Conservation (phyloP, 2,888 invertebrate genomes). For the Rhogogaster chlorosoma region DNA sequence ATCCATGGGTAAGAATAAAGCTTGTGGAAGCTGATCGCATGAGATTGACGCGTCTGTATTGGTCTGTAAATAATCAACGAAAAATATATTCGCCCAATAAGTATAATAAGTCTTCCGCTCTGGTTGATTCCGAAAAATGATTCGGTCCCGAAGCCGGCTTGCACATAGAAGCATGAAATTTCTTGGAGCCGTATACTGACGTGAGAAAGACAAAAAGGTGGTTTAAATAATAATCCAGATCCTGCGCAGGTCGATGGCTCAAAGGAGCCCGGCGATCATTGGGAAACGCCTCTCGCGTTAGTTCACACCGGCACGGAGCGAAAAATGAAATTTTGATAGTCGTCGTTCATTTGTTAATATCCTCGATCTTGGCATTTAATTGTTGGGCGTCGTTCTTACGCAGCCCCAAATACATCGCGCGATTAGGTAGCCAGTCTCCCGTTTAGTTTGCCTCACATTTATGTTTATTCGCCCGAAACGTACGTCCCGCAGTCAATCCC, state of each 20-base stretch:
- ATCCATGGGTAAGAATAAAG: background rate
- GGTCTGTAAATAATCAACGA: background rate
- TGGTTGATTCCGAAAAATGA: background rate
- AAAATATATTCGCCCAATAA: background rate
- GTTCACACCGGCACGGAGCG: slow-evolving; percentile 24
- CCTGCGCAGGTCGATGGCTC: background rate
- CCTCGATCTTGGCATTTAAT: slow-evolving; percentile 38
- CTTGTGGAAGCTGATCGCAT: background rate
- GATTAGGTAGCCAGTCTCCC: slow-evolving; percentile 49
- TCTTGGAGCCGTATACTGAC: background rate
- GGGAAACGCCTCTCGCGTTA: slow-evolving; percentile 40
- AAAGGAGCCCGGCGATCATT: slow-evolving; percentile 36
- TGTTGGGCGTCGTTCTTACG: slow-evolving; percentile 31
- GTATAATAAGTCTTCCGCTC: slow-evolving; percentile 2
- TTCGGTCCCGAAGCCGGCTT: background rate
- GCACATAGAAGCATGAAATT: background rate
- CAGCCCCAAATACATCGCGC: slow-evolving; percentile 41
- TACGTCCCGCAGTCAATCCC: slow-evolving; percentile 35
- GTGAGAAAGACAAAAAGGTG: slow-evolving; percentile 7
- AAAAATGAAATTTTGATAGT: slow-evolving; percentile 34
- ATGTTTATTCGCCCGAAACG: slow-evolving; percentile 38
- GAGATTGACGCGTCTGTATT: background rate
- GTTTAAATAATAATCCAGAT: background rate
- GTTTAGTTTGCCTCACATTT: slow-evolving; percentile 42
- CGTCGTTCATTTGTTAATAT: slow-evolving; percentile 46